Evolutionary conservation across 2,888 invertebrate genomes (phyloP).

Genomic region (Oligia strigilis): DNA sequence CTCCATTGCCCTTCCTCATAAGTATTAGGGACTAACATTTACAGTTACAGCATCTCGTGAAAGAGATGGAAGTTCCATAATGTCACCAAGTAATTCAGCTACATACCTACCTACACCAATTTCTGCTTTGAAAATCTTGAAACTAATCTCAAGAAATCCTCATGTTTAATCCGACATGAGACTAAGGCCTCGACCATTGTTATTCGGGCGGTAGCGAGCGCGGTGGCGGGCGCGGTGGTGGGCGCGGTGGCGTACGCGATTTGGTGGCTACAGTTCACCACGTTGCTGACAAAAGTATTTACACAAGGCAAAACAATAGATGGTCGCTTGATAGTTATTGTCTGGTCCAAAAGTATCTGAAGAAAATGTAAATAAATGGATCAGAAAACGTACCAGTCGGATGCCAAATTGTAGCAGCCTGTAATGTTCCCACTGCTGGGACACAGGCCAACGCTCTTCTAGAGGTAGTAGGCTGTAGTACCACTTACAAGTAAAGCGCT

Average conservation of each 20-base stretch:
- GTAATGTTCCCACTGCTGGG: too few relatives aligned
- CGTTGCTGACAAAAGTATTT: neutral
- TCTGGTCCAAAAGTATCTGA: neutral
- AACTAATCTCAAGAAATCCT: constrained; percentile 37
- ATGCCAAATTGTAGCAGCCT: neutral
- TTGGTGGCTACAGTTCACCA: neutral
- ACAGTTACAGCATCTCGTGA: too few relatives aligned
- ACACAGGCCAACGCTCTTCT: too few relatives aligned
- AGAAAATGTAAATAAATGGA: neutral
- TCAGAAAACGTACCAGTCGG: neutral
- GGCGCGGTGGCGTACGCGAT: neutral
- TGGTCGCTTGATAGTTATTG: neutral
- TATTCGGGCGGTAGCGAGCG: neutral
- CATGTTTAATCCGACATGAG: neutral
- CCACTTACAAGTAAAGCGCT: too few relatives aligned
- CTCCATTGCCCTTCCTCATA: too few relatives aligned
- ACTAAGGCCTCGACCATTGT: neutral
- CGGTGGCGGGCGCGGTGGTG: neutral
- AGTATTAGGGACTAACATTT: too few relatives aligned
- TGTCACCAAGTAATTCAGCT: too few relatives aligned
- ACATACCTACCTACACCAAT: too few relatives aligned
- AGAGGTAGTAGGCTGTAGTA: too few relatives aligned
- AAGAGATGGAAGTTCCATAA: too few relatives aligned
- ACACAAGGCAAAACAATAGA: neutral
- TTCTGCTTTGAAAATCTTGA: constrained; percentile 4